Conservation (phyloP, 2,888 invertebrate genomes). For the Archips crataeganus region DNA sequence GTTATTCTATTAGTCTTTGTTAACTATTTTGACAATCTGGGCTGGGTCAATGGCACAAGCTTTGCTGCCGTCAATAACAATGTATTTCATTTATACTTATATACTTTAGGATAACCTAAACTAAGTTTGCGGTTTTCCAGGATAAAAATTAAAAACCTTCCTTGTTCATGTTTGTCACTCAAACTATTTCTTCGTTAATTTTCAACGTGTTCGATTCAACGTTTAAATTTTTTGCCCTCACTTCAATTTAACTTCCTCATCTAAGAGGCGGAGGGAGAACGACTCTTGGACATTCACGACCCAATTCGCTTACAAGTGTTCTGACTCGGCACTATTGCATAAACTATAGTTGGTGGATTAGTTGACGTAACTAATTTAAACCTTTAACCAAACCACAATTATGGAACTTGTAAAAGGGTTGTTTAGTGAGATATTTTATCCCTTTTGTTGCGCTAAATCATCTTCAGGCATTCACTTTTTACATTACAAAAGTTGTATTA, state of each 20-base stretch:
- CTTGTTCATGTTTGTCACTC: neutral
- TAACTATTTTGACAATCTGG: conserved; percentile 1
- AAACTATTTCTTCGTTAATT: neutral
- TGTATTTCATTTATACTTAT: neutral
- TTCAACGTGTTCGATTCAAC: neutral
- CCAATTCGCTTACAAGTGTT: conserved; percentile 55
- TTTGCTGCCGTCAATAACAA: neutral
- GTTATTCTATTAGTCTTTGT: conserved; percentile 21
- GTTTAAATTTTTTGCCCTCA: neutral
- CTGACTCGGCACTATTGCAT: conserved; percentile 46
- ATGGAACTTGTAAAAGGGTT: neutral
- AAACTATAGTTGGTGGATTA: conserved; percentile 47
- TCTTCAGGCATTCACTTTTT: neutral
- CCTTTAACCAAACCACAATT: conserved; percentile 12
- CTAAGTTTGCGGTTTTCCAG: neutral
- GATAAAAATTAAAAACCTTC: neutral
- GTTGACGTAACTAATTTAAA: conserved; percentile 46
- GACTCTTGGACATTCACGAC: conserved; percentile 60
- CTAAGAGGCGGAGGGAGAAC: conserved; percentile 7
- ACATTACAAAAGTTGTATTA: neutral
- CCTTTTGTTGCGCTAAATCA: neutral
- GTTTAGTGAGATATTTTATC: neutral
- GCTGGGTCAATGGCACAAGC: neutral
- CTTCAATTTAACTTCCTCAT: conserved; percentile 10
- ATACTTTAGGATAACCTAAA: neutral